Evolutionary conservation across 2,888 invertebrate species (phyloP).

Genomic region (Epinotia ramella): DNA sequence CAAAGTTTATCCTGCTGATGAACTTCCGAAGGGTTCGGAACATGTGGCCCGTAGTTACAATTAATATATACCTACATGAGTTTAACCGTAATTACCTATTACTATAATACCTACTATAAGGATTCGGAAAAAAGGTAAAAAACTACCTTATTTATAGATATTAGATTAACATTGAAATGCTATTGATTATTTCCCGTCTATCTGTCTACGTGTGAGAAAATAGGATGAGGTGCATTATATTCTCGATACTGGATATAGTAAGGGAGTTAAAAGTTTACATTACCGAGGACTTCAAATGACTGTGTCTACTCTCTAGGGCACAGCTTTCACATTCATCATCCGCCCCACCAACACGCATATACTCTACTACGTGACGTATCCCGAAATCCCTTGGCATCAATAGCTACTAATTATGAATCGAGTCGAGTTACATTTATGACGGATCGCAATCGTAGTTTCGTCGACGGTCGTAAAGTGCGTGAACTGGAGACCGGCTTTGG

Average conservation of each 20-base stretch:
- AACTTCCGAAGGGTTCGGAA: no score
- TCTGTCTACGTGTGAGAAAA: no score
- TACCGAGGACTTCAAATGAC: constrained; percentile 16
- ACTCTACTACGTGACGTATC: constrained; percentile 24
- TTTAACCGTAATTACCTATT: no score
- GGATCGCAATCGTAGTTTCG: constrained; percentile 50
- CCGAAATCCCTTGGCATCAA: constrained; percentile 49
- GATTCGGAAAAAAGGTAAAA: no score
- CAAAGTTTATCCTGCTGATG: no score
- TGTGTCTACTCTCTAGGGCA: constrained; percentile 24
- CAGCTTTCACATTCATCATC: constrained; percentile 38
- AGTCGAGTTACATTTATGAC: constrained; percentile 57
- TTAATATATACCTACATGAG: no score
- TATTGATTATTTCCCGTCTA: no score
- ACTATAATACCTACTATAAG: no score
- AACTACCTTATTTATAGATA: no score
- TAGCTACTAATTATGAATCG: constrained; percentile 61
- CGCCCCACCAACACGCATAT: constrained; percentile 28
- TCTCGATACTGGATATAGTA: neutral
- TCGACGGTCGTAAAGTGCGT: constrained; percentile 60
- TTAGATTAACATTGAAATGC: no score
- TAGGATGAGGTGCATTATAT: neutral
- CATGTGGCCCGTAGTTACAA: no score
- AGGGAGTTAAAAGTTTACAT: neutral
- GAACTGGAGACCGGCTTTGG: constrained; percentile 50